Evolutionary conservation across 2,113 vertebrate species (phyloP).

Genomic region (Ivindomyrus marchei): DNA sequence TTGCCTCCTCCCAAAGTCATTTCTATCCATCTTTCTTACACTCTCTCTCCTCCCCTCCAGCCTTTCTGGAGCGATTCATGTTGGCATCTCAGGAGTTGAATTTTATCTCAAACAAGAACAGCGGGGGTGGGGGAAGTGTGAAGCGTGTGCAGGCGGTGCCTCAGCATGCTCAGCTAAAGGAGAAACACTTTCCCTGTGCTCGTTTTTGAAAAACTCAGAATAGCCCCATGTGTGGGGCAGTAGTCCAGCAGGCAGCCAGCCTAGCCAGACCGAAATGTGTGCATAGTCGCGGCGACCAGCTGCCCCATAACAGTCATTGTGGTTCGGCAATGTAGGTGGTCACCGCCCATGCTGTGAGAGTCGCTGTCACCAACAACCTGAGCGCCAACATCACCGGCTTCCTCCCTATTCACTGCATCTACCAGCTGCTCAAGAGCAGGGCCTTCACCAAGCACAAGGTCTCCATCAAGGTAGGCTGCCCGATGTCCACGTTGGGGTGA

Average conservation of each 20-base stretch:
- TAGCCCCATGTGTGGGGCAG: neutral
- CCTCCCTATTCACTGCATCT: conserved; percentile 96
- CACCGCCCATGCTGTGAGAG: conserved; percentile 90
- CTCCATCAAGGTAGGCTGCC: conserved; percentile 82
- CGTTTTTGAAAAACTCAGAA: neutral
- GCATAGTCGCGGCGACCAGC: neutral
- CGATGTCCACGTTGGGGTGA: neutral
- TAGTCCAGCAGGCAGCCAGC: neutral
- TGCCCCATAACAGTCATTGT: neutral
- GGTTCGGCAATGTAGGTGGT: conserved; percentile 70
- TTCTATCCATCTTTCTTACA: neutral
- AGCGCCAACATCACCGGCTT: conserved; percentile 95
- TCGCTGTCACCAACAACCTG: conserved; percentile 87
- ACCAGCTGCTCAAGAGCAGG: conserved; percentile 89
- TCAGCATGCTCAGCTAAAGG: neutral
- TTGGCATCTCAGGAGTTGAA: neutral
- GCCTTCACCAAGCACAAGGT: conserved; percentile 99
- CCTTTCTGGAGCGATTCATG: neutral
- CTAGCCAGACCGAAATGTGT: neutral
- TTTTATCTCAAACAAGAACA: neutral
- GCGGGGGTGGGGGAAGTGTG: neutral
- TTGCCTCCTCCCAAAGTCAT: neutral
- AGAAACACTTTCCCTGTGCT: neutral
- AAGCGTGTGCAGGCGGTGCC: neutral
- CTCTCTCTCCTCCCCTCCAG: neutral